Evolutionary conservation across 2,797 vertebrate species (phyloP).

Genomic region (Myotis planiceps): DNA sequence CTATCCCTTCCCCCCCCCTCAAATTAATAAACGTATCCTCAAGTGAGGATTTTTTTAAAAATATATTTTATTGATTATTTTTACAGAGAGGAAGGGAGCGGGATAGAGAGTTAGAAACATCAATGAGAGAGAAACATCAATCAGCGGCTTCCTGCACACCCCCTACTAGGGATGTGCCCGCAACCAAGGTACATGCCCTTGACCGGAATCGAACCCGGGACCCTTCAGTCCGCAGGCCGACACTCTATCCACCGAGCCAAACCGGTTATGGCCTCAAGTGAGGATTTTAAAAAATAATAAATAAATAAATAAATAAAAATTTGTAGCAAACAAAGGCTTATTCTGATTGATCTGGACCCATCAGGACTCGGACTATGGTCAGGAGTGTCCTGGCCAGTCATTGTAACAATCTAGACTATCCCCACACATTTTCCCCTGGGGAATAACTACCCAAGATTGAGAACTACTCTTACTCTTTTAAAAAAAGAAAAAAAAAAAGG

Average conservation of each 20-base stretch:
- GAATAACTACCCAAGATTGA: neutral
- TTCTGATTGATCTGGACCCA: neutral
- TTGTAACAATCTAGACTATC: neutral
- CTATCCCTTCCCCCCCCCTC: neutral
- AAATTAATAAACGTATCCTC: neutral
- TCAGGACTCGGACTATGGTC: neutral
- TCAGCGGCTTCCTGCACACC: too few relatives aligned
- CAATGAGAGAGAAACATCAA: too few relatives aligned
- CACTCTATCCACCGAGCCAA: too few relatives aligned
- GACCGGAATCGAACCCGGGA: too few relatives aligned
- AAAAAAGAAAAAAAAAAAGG: neutral
- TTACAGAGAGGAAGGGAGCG: too few relatives aligned
- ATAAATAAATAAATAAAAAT: neutral
- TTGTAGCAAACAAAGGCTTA: neutral
- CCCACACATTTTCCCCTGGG: neutral
- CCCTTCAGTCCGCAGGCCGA: too few relatives aligned
- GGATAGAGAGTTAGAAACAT: too few relatives aligned
- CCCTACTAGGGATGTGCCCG: too few relatives aligned
- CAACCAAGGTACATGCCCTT: too few relatives aligned
- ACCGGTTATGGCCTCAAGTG: neutral
- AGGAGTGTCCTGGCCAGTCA: neutral
- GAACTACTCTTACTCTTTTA: neutral
- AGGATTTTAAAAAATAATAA: neutral
- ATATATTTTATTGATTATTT: too few relatives aligned
- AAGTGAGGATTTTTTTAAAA: neutral